Evolutionary conservation across 1,140 invertebrate genomes (phyloP).

Genomic region (Panagrolaimus sp.): DNA sequence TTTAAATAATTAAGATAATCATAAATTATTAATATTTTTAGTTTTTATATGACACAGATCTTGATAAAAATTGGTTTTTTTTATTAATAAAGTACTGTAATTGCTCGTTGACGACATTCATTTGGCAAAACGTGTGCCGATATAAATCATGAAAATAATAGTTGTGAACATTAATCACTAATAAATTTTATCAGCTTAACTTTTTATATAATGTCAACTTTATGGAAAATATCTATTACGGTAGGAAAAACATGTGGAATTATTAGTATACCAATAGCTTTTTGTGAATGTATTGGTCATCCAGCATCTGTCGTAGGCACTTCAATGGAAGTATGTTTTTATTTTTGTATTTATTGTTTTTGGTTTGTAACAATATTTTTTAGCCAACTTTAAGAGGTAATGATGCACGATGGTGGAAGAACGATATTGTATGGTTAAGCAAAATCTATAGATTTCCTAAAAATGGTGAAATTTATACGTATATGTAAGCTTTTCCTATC

Average conservation of each 20-base stretch:
- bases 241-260: slow-evolving; percentile 16
- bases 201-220: background rate
- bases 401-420: slow-evolving; percentile 25
- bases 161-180: no score
- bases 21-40: no score
- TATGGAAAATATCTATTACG: background rate
- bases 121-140: no score
- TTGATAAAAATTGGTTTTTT: no score
- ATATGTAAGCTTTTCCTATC: slow-evolving; percentile 23
- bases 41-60: no score
- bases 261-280: slow-evolving; percentile 28
- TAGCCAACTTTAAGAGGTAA: slow-evolving; percentile 27
- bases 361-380: slow-evolving; percentile 12
- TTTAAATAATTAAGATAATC: no score
- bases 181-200: no score
- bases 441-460: slow-evolving; percentile 11
- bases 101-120: no score
- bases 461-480: slow-evolving; percentile 25
- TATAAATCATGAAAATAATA: no score
- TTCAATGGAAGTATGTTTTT: slow-evolving; percentile 34
- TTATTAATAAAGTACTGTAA: no score
- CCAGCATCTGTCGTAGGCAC: slow-evolving; percentile 22
- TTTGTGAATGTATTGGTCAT: slow-evolving; percentile 32
- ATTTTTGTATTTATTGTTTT: slow-evolving; percentile 3
- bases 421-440: slow-evolving; percentile 30